phyloP scores from a whole-genome alignment of 64 coral and sea anemone species.

The Montipora capricornis region DNA sequence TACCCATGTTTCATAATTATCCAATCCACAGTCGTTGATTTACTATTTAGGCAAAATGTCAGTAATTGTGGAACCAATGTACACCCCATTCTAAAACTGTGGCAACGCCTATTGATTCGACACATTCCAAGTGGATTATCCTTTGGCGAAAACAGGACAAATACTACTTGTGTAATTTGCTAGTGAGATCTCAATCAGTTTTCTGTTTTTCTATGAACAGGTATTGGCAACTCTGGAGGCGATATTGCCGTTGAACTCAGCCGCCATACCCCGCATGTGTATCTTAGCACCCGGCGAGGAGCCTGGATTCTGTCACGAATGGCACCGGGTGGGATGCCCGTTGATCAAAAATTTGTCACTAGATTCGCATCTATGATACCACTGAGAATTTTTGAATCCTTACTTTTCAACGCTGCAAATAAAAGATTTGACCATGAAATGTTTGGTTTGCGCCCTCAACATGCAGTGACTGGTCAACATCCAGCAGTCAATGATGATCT shows the following conservation, averaged over 20 bases:
- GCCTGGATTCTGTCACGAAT: slow-evolving; percentile 91
- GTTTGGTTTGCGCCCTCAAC: slow-evolving; percentile 63
- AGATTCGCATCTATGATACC: slow-evolving; percentile 32
- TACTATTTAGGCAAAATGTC: too few species aligned
- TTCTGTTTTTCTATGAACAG: slow-evolving; percentile 27
- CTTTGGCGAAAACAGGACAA: too few species aligned
- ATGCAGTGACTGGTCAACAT: slow-evolving; percentile 70
- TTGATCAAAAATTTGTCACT: slow-evolving; percentile 38
- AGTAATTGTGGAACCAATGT: too few species aligned
- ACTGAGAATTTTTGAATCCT: neutral
- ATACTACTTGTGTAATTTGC: too few species aligned
- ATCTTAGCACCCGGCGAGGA: slow-evolving; percentile 93
- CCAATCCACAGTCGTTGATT: too few species aligned
- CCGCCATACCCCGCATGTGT: slow-evolving; percentile 76
- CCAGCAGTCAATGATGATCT: slow-evolving; percentile 91
- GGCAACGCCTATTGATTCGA: too few species aligned
- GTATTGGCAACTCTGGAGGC: slow-evolving; percentile 91
- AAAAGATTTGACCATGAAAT: slow-evolving; percentile 69
- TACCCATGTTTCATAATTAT: too few species aligned
- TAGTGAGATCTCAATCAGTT: neutral
- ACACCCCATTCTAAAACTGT: too few species aligned
- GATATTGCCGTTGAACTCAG: slow-evolving; percentile 94
- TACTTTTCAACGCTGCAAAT: slow-evolving; percentile 24
- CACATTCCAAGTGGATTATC: too few species aligned
- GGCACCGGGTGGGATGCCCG: slow-evolving; percentile 57